These are phyloP conservation scores for Caenorhabditis brenneri DNA, from an alignment of 1,140 invertebrate species.

Conservation along the genomic window DNA sequence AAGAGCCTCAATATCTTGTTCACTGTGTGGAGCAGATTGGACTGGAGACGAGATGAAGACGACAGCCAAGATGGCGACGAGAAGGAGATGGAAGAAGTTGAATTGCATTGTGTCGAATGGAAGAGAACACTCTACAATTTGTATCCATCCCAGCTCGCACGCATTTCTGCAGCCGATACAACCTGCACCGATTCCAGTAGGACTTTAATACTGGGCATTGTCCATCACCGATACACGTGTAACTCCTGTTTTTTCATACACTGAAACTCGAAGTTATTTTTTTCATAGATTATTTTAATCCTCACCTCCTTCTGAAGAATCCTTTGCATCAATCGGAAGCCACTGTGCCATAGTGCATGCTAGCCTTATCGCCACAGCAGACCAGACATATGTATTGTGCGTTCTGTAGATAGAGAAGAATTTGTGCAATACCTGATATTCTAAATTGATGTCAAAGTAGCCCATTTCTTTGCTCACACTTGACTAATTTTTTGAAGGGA, in stretches of 20 bases:
- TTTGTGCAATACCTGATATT: too few relatives aligned
- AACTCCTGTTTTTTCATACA: constrained; percentile 7
- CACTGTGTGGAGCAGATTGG: too few relatives aligned
- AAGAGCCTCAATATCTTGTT: too few relatives aligned
- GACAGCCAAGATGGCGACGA: too few relatives aligned
- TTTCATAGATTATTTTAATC: too few relatives aligned
- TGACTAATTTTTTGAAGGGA: too few relatives aligned
- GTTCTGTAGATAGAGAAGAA: neutral
- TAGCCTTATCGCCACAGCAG: constrained; percentile 32
- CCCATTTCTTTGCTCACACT: too few relatives aligned
- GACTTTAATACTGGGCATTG: neutral
- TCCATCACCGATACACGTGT: neutral
- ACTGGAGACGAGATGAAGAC: too few relatives aligned
- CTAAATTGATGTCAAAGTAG: too few relatives aligned
- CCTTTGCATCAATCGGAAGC: constrained; percentile 29
- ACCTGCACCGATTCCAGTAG: constrained; percentile 29
- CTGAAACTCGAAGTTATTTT: neutral
- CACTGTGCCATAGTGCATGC: constrained; percentile 14
- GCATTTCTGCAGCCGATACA: neutral
- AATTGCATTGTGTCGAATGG: too few relatives aligned
- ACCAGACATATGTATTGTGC: neutral
- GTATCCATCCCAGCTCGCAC: neutral
- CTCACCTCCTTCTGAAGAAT: constrained; percentile 32
- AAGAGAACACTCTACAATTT: too few relatives aligned
- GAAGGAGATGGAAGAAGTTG: too few relatives aligned